These are phyloP conservation scores for Tringa solitaria DNA, from an alignment of 2,113 vertebrate genomes.

Conservation along the genomic window DNA sequence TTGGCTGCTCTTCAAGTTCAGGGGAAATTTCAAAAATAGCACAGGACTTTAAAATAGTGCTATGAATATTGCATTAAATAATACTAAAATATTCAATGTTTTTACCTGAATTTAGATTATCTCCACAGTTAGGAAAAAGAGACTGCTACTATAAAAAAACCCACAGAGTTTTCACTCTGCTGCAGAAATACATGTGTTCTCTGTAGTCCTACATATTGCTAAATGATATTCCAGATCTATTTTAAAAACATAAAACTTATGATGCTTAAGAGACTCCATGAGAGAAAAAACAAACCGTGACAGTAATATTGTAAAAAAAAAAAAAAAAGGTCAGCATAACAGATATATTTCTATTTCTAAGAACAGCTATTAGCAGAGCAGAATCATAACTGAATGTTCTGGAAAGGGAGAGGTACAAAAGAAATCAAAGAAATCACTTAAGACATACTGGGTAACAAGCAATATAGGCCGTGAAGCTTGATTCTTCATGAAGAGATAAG, in stretches of 20 bases:
- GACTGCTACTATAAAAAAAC: background rate
- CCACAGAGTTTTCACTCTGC: background rate
- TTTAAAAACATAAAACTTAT: background rate
- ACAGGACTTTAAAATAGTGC: background rate
- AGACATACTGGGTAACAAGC: background rate
- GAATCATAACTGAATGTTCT: background rate
- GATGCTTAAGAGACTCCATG: background rate
- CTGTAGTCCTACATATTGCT: background rate
- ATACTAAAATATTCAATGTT: background rate
- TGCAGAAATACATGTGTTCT: background rate
- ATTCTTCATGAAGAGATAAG: slow-evolving; percentile 6
- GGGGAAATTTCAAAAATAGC: background rate
- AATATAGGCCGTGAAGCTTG: background rate
- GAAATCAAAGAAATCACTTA: background rate
- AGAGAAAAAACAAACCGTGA: background rate
- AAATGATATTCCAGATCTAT: background rate
- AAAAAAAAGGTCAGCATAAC: background rate
- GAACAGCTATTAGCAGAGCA: background rate
- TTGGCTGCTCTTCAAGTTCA: background rate
- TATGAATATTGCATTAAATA: background rate
- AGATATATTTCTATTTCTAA: background rate
- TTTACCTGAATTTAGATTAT: background rate
- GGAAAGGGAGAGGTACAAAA: background rate
- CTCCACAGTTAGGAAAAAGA: background rate
- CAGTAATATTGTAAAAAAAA: background rate